A percentile compares a stretch with the other conserved stretches of the same genome.
Evolutionary conservation across 2,888 invertebrate genomes (phyloP).

Genomic region (Scaptodrosophila latifasciaeformis): DNA sequence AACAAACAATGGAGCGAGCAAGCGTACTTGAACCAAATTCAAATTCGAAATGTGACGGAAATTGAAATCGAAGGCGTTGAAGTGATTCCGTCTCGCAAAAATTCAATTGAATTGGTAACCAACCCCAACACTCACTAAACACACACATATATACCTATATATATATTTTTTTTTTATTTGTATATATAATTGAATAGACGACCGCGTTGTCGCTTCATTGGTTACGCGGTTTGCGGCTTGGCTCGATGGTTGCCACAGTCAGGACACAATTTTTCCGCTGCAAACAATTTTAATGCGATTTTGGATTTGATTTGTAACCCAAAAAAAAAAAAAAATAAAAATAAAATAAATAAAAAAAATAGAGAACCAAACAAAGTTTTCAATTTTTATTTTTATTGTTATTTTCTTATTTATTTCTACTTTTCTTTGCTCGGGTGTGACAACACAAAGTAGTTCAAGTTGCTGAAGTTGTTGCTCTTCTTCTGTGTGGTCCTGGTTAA

Average conservation of each 20-base stretch:
- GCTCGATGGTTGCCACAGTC: constrained; percentile 18
- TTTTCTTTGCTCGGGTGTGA: neutral
- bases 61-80: constrained; percentile 68
- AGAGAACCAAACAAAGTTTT: constrained; percentile 51
- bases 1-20: constrained; percentile 8
- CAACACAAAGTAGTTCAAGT: too few species aligned
- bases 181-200: too few species aligned
- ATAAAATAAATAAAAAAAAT: constrained; percentile 56
- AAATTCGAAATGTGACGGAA: constrained; percentile 61
- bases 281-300: constrained; percentile 68
- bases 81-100: constrained; percentile 67
- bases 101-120: constrained; percentile 54
- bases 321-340: constrained; percentile 51
- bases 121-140: neutral
- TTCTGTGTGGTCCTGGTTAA: constrained; percentile 44
- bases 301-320: constrained; percentile 65
- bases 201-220: too few species aligned
- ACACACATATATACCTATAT: too few species aligned
- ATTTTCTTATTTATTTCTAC: too few species aligned
- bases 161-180: too few species aligned
- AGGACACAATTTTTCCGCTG: constrained; percentile 36
- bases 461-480: constrained; percentile 18
- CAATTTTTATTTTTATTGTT: constrained; percentile 11
- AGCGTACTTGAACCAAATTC: constrained; percentile 52
- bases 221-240: too few species aligned